These are phyloP conservation scores for Pampusana beccarii DNA, from an alignment of 2,113 vertebrate genomes.

Conservation along the genomic window DNA sequence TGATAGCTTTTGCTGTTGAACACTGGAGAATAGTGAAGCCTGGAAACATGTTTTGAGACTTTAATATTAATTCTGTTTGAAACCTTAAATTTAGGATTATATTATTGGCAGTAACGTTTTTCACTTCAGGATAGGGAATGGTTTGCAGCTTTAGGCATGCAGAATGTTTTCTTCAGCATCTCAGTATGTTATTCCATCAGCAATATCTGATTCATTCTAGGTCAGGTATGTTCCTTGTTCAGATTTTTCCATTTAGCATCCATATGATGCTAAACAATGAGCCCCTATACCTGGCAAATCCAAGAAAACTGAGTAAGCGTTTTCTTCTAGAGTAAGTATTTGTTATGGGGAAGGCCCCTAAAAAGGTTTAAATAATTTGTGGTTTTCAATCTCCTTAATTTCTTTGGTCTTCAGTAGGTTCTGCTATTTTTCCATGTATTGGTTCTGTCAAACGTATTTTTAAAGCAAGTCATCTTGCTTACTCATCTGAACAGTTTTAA, in stretches of 20 bases:
- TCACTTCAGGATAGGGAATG: constrained; percentile 1
- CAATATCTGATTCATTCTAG: not conserved
- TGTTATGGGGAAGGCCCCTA: not conserved
- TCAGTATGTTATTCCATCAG: not conserved
- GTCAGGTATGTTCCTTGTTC: not conserved
- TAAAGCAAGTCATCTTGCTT: not conserved
- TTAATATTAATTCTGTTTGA: not conserved
- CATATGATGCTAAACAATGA: not conserved
- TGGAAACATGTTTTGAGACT: not conserved
- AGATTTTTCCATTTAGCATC: not conserved
- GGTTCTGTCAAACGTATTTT: not conserved
- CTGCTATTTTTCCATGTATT: not conserved
- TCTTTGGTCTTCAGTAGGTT: not conserved
- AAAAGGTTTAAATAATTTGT: not conserved
- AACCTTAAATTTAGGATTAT: not conserved
- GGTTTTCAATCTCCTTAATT: not conserved
- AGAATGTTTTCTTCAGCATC: constrained; percentile 16
- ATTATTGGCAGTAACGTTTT: not conserved
- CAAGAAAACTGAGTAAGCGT: not conserved
- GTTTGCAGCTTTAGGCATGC: not conserved
- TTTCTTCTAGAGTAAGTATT: not conserved
- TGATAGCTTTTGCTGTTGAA: not conserved
- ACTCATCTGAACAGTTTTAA: not conserved
- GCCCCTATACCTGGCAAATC: not conserved
- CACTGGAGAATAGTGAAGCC: not conserved